These are phyloP conservation scores for Drosophila histrio DNA, from an alignment of 2,888 invertebrate genomes.

Conservation along the genomic window DNA sequence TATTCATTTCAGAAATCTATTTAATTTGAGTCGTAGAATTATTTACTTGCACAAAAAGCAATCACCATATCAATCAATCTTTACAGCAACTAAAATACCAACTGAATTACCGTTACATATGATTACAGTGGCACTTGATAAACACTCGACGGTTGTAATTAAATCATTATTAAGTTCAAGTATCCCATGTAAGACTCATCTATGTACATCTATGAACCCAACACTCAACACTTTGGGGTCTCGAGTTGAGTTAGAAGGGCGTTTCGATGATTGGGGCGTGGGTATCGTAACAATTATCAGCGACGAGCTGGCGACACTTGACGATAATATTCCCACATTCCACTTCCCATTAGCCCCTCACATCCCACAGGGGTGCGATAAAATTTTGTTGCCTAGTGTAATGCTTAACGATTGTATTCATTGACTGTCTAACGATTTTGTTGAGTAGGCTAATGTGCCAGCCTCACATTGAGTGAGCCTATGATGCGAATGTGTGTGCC, in stretches of 20 bases:
- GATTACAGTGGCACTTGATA: slow-evolving; percentile 24
- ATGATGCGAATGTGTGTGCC: not conserved
- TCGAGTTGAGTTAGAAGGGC: slow-evolving; percentile 11
- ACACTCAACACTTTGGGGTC: slow-evolving; percentile 2
- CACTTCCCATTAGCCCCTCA: not conserved
- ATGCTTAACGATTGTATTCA: slow-evolving; percentile 75
- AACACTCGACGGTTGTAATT: slow-evolving; percentile 53
- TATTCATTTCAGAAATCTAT: too few relatives aligned
- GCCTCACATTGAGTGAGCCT: slow-evolving; percentile 13
- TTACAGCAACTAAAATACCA: not conserved
- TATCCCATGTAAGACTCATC: slow-evolving; percentile 13
- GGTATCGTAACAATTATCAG: slow-evolving; percentile 64
- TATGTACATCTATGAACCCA: slow-evolving; percentile 2
- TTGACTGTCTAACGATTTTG: slow-evolving; percentile 75
- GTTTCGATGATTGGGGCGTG: slow-evolving; percentile 45
- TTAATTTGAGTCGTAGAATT: not conserved
- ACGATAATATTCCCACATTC: slow-evolving; percentile 41
- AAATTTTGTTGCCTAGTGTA: slow-evolving; percentile 78
- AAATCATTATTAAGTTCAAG: slow-evolving; percentile 66
- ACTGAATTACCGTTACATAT: not conserved
- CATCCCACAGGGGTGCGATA: slow-evolving; percentile 53
- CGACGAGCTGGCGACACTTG: slow-evolving; percentile 64
- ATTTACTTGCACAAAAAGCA: not conserved
- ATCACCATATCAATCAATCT: not conserved
- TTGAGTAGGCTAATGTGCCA: slow-evolving; percentile 71